Percentiles rank a stretch among this genome's conserved stretches.
phyloP scores from a whole-genome alignment of 2,113 vertebrate genomes.

The Rattus norvegicus region GRCr8 NC_086022.1:53972501-53973000 shows the following conservation, averaged over 20 bases:
- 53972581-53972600: background rate
- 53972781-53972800: background rate
- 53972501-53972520: background rate
- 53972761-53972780: background rate
- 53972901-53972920: too few relatives aligned
- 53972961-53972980: too few relatives aligned
- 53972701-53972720: background rate
- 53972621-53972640: background rate
- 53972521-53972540: background rate
- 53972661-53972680: background rate
- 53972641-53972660: background rate
- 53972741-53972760: background rate
- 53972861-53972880: too few relatives aligned
- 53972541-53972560: background rate
- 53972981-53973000: too few relatives aligned
- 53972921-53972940: too few relatives aligned
- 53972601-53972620: background rate
- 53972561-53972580: background rate
- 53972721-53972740: background rate
- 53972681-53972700: background rate
- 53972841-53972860: background rate
- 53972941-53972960: too few relatives aligned
- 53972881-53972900: too few relatives aligned
- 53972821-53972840: background rate
- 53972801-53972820: background rate